Evolutionary conservation across 2,797 vertebrate genomes (phyloP).

Genomic region (Petrocephalus schoutedeni): DNA sequence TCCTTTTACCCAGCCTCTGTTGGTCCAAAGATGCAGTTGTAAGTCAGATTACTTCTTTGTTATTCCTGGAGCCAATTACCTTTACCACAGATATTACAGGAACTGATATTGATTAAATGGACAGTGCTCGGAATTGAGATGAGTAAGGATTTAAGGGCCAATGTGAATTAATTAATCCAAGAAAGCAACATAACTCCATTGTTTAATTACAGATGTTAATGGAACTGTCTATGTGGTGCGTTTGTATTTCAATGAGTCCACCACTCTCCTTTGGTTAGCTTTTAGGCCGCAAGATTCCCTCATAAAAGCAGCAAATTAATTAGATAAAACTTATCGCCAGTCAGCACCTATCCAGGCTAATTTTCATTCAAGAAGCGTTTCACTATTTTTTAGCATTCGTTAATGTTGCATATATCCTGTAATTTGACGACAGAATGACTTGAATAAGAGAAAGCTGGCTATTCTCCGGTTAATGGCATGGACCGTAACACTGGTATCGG

Average conservation of each 20-base stretch:
- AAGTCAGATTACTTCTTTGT: slow-evolving; percentile 4
- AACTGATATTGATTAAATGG: slow-evolving; percentile 1
- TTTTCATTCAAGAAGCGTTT: background rate
- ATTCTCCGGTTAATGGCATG: background rate
- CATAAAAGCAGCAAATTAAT: background rate
- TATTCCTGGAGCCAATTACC: background rate
- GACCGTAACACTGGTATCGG: background rate
- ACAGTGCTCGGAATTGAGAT: background rate
- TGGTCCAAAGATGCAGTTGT: background rate
- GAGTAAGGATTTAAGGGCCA: background rate
- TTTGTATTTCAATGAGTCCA: background rate
- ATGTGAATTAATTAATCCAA: background rate
- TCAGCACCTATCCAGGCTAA: background rate
- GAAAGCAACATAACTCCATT: background rate
- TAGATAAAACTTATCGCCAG: background rate
- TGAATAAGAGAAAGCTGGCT: background rate
- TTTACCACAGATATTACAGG: background rate
- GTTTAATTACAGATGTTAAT: slow-evolving; percentile 3
- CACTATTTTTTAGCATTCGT: background rate
- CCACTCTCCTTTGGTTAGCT: background rate
- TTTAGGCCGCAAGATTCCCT: background rate
- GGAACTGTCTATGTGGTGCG: background rate
- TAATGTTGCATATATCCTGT: background rate
- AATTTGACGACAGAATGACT: background rate
- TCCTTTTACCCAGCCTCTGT: background rate